Percentiles rank a stretch among this genome's conserved stretches.
Conservation (phyloP, 2,113 vertebrate species). For the Rousettus leschenaultii region DNA sequence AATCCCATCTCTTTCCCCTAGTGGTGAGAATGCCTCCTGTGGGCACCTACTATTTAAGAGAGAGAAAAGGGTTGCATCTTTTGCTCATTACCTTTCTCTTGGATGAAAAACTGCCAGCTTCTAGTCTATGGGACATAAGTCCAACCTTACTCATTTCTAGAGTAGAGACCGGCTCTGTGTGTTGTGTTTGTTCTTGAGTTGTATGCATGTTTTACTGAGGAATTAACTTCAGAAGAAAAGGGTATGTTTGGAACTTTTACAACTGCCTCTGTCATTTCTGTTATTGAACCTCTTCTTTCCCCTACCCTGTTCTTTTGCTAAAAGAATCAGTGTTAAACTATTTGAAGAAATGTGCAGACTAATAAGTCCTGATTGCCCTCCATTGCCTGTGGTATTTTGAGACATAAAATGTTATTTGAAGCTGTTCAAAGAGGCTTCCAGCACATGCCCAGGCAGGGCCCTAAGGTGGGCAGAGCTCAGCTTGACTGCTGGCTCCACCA, state of each 20-base stretch:
- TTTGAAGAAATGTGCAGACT: constrained; percentile 12
- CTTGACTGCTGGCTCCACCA: neutral
- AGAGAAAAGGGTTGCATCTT: neutral
- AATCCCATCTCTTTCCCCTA: neutral
- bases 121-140: neutral
- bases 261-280: neutral
- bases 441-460: constrained; percentile 46
- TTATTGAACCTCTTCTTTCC: neutral
- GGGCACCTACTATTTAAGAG: neutral
- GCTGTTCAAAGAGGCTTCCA: constrained; percentile 24
- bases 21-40: neutral
- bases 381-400: constrained; percentile 30
- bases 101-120: neutral
- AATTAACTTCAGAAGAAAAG: neutral
- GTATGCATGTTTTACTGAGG: neutral
- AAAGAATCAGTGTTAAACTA: constrained; percentile 8
- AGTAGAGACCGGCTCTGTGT: neutral
- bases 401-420: constrained; percentile 51
- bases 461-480: neutral
- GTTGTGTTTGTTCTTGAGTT: neutral
- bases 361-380: neutral
- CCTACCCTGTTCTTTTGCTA: neutral
- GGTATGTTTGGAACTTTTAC: neutral
- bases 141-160: neutral
- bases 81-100: neutral